Conservation (phyloP, 2,888 invertebrate species). For the Gisinianus flammeolus region DNA sequence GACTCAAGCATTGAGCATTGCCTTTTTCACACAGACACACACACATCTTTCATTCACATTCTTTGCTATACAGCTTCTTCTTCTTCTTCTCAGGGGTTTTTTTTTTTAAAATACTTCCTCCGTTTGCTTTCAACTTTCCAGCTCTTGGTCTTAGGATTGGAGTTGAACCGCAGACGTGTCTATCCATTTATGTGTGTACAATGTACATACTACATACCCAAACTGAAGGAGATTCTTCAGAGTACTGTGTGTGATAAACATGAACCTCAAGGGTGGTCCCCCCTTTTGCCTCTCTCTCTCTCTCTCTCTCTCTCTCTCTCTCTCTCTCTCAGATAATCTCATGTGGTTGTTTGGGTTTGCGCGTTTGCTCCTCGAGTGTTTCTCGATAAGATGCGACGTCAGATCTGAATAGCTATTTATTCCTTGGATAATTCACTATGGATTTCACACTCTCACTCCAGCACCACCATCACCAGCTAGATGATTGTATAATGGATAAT, state of each 20-base stretch:
- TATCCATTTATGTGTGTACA: too few relatives aligned
- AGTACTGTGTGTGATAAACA: neutral
- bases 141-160: too few relatives aligned
- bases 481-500: neutral
- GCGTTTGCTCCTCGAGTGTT: conserved; percentile 23
- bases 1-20: neutral
- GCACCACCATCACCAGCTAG: too few relatives aligned
- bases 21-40: neutral
- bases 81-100: neutral
- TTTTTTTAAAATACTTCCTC: neutral
- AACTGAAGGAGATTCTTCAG: neutral
- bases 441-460: conserved; percentile 11
- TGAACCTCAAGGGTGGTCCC: conserved; percentile 31
- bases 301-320: conserved; percentile 12
- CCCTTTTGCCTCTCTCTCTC: neutral
- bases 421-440: conserved; percentile 9
- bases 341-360: conserved; percentile 29
- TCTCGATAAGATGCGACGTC: conserved; percentile 26
- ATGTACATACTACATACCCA: neutral
- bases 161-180: too few relatives aligned
- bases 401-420: conserved; percentile 22
- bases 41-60: neutral
- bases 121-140: neutral
- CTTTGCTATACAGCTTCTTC: neutral
- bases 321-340: conserved; percentile 3